Evolutionary conservation across 2,888 invertebrate genomes (phyloP).

Genomic region (Pseudococcus viburni): DNA sequence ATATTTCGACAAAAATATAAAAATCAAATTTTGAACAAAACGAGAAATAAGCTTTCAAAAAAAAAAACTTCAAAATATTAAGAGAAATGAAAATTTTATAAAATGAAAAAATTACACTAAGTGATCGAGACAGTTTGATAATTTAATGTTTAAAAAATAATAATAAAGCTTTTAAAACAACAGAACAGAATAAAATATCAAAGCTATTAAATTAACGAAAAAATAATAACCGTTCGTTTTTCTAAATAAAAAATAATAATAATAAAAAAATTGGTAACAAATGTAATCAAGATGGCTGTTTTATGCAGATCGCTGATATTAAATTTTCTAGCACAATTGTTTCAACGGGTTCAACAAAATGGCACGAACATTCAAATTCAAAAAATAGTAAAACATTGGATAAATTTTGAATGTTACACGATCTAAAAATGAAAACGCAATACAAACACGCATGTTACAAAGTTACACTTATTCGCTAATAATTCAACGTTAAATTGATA

Average conservation of each 20-base stretch:
- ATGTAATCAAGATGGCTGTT: conserved; percentile 43
- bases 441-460: conserved; percentile 42
- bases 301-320: conserved; percentile 26
- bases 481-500: conserved; percentile 41
- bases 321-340: neutral
- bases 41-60: too few relatives aligned
- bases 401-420: conserved; percentile 35
- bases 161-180: conserved; percentile 18
- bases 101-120: neutral
- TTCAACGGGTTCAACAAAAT: conserved; percentile 24
- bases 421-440: neutral
- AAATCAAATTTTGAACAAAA: too few relatives aligned
- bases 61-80: too few relatives aligned
- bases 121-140: neutral
- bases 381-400: neutral
- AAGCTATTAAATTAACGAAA: conserved; percentile 20
- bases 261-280: conserved; percentile 41
- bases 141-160: neutral
- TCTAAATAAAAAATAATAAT: neutral
- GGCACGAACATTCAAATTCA: conserved; percentile 41
- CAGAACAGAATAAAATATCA: conserved; percentile 10
- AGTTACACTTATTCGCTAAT: conserved; percentile 36
- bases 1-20: too few relatives aligned
- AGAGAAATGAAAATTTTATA: neutral
- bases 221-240: conserved; percentile 33